Evolutionary conservation across 2,888 invertebrate genomes (phyloP), one percentile per base, ranked within the genome.

Genomic region (Leptinotarsa rubiginosa): DNA sequence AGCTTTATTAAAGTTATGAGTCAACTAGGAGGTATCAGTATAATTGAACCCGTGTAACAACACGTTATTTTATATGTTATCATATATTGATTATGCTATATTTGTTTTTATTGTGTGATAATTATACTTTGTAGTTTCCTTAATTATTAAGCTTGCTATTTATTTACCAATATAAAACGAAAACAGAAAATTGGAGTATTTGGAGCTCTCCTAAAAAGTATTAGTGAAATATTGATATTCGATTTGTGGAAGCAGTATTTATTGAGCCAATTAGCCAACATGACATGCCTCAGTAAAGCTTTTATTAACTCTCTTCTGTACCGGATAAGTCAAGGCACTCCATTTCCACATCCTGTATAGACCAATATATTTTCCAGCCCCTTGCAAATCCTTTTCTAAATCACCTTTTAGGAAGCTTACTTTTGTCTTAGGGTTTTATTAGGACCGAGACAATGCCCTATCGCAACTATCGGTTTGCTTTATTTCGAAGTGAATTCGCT

Each of bases 181-280:
- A 41, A 41, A 10, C 41, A 41, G 10, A 2, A 41, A 41, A 10
- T 10, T 2, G 10, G 2, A 41, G 41, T 41, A 41, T 41, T 41
- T 41, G 41, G 41, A 41, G 41, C 3, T 12, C 10, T 5, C 10
- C 12, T 3, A 56, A 22, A 56, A 16, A 22, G 12, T 18, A 13
- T 18, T 1, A 4, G 2, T 56, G 0, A 5, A 4, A 22, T 12
- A 22, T 7, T 20, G 10, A 10, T 20, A 20, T 18, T 18, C 12
- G 54, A 12, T 13, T 20, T 20, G 20, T 2, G 7, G 13, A 20
- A 18, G 22, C 20, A 56, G 56, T 56, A 56, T 56, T 20, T 56
- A 56, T 56, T 20, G 56, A 56, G 25, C 22, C 20, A 56, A 56
- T 56, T 22, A 56, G 22, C 56, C 56, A 10, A 22, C 56, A 56